A percentile compares a stretch with the other conserved stretches of the same genome.
phyloP scores from a whole-genome alignment of 1,140 invertebrate genomes.

The Parasteatoda tepidariorum region DNA sequence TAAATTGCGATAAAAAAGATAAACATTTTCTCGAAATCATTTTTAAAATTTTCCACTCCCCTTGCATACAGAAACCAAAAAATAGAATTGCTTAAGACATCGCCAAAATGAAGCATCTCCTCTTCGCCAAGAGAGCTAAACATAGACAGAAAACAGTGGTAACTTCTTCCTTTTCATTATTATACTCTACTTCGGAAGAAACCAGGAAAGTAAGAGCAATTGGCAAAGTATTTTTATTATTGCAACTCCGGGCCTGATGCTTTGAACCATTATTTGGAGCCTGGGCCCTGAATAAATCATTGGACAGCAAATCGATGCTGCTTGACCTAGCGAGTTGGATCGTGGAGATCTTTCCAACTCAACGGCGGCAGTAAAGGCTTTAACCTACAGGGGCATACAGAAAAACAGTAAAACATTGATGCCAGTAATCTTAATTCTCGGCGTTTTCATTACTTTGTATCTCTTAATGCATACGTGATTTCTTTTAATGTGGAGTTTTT shows the following conservation, averaged over 20 bases:
- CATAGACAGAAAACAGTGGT: not conserved
- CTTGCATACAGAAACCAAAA: no score
- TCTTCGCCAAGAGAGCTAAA: constrained; percentile 7
- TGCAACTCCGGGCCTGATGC: constrained; percentile 15
- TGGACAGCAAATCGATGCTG: constrained; percentile 28
- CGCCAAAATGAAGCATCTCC: no score
- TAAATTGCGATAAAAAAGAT: no score
- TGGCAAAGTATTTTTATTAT: constrained; percentile 58
- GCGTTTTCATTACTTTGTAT: constrained; percentile 60
- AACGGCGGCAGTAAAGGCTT: constrained; percentile 42
- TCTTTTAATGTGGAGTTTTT: constrained; percentile 15
- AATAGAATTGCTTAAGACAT: no score
- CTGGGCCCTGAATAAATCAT: constrained; percentile 56
- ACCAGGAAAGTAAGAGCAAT: constrained; percentile 1
- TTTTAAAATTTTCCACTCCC: no score
- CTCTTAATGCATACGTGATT: constrained; percentile 56
- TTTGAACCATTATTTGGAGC: constrained; percentile 25
- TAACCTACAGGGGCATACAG: constrained; percentile 1
- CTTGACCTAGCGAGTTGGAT: constrained; percentile 25
- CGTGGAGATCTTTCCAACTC: constrained; percentile 26
- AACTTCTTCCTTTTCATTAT: constrained; percentile 46
- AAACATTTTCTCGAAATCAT: no score
- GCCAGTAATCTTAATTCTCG: constrained; percentile 52
- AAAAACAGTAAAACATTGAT: not conserved
- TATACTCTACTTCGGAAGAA: constrained; percentile 7